phyloP scores from a whole-genome alignment of 1,140 invertebrate species.

The Zaprionus tsacasi region DNA sequence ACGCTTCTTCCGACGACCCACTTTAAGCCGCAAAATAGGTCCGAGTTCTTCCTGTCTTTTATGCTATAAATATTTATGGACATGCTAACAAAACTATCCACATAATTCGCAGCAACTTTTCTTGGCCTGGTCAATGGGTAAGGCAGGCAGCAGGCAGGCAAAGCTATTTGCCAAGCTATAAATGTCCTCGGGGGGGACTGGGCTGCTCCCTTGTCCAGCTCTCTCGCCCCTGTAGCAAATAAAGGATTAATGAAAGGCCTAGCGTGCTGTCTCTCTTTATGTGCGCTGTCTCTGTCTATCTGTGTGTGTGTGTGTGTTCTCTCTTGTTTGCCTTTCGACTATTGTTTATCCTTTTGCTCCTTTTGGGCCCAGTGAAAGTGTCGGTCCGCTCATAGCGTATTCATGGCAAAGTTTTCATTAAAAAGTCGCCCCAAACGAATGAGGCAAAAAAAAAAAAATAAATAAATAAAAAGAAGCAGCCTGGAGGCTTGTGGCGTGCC shows the following conservation, averaged over 20 bases:
- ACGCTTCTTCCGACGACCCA: not conserved
- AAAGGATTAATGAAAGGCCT: conserved; percentile 61
- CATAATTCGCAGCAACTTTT: not conserved
- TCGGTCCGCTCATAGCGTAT: conserved; percentile 65
- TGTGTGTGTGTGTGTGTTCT: conserved; percentile 24
- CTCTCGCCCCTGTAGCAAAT: conserved; percentile 36
- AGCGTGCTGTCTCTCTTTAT: conserved; percentile 30
- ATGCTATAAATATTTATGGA: conserved; percentile 2
- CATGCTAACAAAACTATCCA: conserved; percentile 2
- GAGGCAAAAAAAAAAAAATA: too few relatives aligned
- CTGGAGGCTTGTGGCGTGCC: conserved; percentile 58
- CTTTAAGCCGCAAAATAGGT: not conserved
- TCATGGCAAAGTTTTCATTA: conserved; percentile 65
- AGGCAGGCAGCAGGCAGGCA: not conserved
- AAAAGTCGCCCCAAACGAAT: conserved; percentile 37
- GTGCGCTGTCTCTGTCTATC: not conserved
- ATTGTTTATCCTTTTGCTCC: conserved; percentile 22
- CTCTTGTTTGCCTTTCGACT: conserved; percentile 46
- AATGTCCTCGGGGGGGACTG: conserved; percentile 6
- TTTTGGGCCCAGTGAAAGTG: conserved; percentile 62
- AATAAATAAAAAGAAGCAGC: too few relatives aligned
- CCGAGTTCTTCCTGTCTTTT: not conserved
- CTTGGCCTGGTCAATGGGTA: not conserved
- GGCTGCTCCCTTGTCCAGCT: not conserved
- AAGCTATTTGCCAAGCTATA: conserved; percentile 15